Evolutionary conservation across 2,888 invertebrate genomes (phyloP), one percentile per base, ranked within the genome.

Genomic region (Clusia tigrina): DNA sequence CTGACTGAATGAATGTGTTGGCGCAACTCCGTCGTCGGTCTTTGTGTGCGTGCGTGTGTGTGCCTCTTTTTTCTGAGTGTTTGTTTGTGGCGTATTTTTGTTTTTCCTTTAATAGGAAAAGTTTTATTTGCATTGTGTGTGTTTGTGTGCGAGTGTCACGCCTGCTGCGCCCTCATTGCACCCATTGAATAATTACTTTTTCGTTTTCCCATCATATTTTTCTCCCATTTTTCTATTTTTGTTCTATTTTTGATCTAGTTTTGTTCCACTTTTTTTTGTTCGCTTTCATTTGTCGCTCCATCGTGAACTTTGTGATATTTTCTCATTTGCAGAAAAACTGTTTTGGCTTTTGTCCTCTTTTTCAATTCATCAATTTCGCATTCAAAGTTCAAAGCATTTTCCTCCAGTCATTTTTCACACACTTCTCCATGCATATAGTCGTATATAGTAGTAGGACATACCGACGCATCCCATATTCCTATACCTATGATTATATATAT

Each of bases 171-270:
- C n/a, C n/a, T 17, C 42, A 42, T n/a, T 42, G 6, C n/a, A n/a
- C n/a, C 73, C 72, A 73, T 74, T 73, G 74, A 73, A 74, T 74
- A 74, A 73, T 73, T 71, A 74, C 73, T 71, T 56, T 68, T 69
- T 69, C 3, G 15, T 42, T 42, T 6, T 42, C n/a, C 2, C 64
- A 59, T 58, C 32, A 32, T 48, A 48, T 48, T 23, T n/a, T 48
- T 57, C 22, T 54, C 60, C 17, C 17, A 51, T 64, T 59, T 65
- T 24, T 25, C 24, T 18, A 23, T 46, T 54, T 46, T 51, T 20
- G 23, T 54, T 22, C 61, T 15, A 46, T 48, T 37, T 18, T 51
- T 25, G 10, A 53, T 38, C 32, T 20, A 24, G 26, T 22, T 55
- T 55, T 55, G 38, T 32, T 37, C 15, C n/a, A n/a, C n/a, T n/a